Base-by-base conservation (phyloP, 1,140 invertebrate species). In the Ectropis grisescens region DNA sequence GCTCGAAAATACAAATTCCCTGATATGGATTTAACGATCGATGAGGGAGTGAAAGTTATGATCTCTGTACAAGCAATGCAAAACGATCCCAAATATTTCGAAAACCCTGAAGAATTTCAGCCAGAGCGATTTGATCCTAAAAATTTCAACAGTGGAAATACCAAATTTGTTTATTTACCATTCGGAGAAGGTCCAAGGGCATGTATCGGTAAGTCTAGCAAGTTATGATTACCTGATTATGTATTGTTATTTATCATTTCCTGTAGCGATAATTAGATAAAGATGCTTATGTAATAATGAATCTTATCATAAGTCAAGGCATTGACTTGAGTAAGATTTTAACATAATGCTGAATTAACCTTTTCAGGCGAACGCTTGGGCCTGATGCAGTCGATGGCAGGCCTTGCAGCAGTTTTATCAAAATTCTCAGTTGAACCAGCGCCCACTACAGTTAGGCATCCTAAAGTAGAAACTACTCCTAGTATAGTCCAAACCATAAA, bases 401-500 rank as follows among this genome's bases (percentile, higher is more conserved):
- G 50, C 1, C 9, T 58, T n/a, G 50, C 40, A 10, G 38, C 44
- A 1, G 10, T 58, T 2, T 16, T 58, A 2, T 37, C 42, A 2
- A 50, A 51, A 25, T 58, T 41, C 16, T 32, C 50, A 15, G 38
- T 58, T 1, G 50, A 58, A 28, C 50, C 49, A 10, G 48, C 49
- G 2, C 33, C 49, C 6, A 37, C 29, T 29, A 38, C 22, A 6
- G 10, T 29, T 0, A 6, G 13, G n/a, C 11, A 29, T n/a, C 41
- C 45, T 0, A 13, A 5, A 7, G 35, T 39, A 0, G 49, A 53
- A 11, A 44, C 49, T 8, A 29, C 37, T 1, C 16, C 16, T 19
- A 8, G 16, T 19, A 8, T 19, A 3, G 16, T 19, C 3, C 16
- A 19, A 19, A 19, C 16, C 3, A 19, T 19, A 19, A 19, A 19